Evolutionary conservation across 2,113 vertebrate species (phyloP), one percentile per base, ranked within the genome.

Genomic region (Pteropus alecto): DNA sequence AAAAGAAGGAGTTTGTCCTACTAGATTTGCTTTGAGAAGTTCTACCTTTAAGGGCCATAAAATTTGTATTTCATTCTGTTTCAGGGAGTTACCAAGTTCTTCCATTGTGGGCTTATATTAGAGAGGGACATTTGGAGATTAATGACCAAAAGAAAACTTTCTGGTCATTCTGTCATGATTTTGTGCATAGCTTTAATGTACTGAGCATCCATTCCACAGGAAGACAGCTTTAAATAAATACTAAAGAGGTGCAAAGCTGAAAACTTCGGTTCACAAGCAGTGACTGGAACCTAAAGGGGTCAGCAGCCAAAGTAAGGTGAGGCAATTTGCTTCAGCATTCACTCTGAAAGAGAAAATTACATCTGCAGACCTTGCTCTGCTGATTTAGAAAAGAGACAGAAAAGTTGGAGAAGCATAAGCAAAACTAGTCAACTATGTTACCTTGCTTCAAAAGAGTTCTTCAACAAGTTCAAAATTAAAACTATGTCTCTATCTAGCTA

Each of bases 41-140:
- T 30, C 16, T 84, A 41, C 16, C 48, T 93, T 76, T 67, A 41
- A 84, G 38, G 51, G 51, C 8, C 51, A 81, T 63, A 90, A 77
- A 63, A 46, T 88, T 43, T 79, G 85, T 33, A 87, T 95, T 96
- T 93, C n/a, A 67, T 60, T 94, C 10, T 93, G 48, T 51, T 73
- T 24, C 28, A 56, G 46, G n/a, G 54, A 56, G 16, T 85, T 90
- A 74, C 41, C 60, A 85, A 79, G 15, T 19, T 90, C 33, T 73
- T 79, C 41, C 41, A 89, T 78, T 94, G 54, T 61, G 33, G 54
- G 60, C 38, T 84, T 82, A 58, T 38, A 56, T 67, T 48, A 92
- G 56, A 94, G 56, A 71, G 2, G 48, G 33, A 87, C 30, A 61
- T n/a, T 41, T 93, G 16, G 28, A 88, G 33, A 90, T 67, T 63